Evolutionary conservation across 2,888 invertebrate genomes (phyloP).

Genomic region (Lissonota sp.): DNA sequence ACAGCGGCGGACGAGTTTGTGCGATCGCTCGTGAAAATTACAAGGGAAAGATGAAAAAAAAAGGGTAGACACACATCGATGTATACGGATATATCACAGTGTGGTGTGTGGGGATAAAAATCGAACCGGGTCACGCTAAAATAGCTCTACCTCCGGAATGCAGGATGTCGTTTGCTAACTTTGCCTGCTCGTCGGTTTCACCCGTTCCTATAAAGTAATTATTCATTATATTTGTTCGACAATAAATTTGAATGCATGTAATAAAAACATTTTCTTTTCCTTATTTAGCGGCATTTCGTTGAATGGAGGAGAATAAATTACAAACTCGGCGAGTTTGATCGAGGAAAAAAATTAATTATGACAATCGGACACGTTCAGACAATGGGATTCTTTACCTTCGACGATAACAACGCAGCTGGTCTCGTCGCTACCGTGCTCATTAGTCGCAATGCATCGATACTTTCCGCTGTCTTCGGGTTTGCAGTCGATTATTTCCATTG

Average conservation of each 20-base stretch:
- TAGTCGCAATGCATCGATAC: slow-evolving; percentile 97
- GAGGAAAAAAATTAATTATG: too few relatives aligned
- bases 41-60: slow-evolving; percentile 46
- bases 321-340: too few relatives aligned
- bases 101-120: slow-evolving; percentile 50
- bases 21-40: slow-evolving; percentile 51
- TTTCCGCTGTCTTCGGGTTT: slow-evolving; percentile 98
- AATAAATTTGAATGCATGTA: slow-evolving; percentile 19
- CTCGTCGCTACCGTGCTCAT: slow-evolving; percentile 97
- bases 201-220: slow-evolving; percentile 87
- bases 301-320: too few relatives aligned
- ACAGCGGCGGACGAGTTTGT: slow-evolving; percentile 46
- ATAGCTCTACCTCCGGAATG: slow-evolving; percentile 89
- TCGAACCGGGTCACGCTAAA: slow-evolving; percentile 67
- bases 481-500: slow-evolving; percentile 98
- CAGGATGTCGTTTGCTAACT: slow-evolving; percentile 94
- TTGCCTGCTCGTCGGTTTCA: slow-evolving; percentile 92
- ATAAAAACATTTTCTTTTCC: slow-evolving; percentile 20
- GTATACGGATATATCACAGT: slow-evolving; percentile 19
- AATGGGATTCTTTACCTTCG: slow-evolving; percentile 88
- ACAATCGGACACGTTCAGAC: background rate
- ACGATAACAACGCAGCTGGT: slow-evolving; percentile 98
- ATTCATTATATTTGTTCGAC: slow-evolving; percentile 33
- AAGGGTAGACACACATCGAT: slow-evolving; percentile 7
- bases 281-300: background rate